Percentiles rank a stretch among this genome's conserved stretches.
phyloP scores from a whole-genome alignment of 2,797 vertebrate species.

The Protonibea diacanthus region DNA sequence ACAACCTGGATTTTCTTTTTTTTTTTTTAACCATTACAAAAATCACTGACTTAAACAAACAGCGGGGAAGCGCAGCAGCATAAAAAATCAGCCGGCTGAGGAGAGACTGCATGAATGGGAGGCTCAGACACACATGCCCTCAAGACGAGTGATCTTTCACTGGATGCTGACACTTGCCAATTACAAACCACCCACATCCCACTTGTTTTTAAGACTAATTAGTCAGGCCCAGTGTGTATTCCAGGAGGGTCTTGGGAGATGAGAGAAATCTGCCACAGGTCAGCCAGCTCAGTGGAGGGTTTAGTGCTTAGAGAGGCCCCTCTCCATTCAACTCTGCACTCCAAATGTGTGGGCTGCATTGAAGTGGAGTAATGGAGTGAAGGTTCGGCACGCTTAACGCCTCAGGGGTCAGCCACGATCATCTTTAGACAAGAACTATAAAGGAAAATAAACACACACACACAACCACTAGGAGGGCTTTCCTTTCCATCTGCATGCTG shows the following conservation, averaged over 20 bases:
- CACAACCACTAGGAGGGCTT: constrained; percentile 43
- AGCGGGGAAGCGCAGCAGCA: constrained; percentile 31
- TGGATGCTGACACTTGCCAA: constrained; percentile 77
- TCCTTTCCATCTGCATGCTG: constrained; percentile 22
- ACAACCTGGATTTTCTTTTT: neutral
- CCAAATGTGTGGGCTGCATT: constrained; percentile 76
- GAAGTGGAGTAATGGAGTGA: constrained; percentile 75
- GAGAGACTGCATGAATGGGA: constrained; percentile 59
- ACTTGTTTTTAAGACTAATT: constrained; percentile 84
- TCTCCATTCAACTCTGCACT: constrained; percentile 70
- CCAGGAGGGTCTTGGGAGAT: constrained; percentile 70
- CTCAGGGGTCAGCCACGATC: constrained; percentile 71
- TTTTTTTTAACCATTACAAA: neutral
- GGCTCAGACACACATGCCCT: constrained; percentile 70
- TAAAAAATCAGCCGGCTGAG: constrained; percentile 49
- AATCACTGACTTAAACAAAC: constrained; percentile 42
- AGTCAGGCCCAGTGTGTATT: constrained; percentile 69
- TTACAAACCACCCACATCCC: constrained; percentile 78
- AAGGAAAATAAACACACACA: constrained; percentile 25
- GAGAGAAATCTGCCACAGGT: constrained; percentile 76
- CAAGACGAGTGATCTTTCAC: constrained; percentile 74
- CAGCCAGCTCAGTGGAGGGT: constrained; percentile 76
- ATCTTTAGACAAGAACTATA: constrained; percentile 68
- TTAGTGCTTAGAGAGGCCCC: constrained; percentile 68
- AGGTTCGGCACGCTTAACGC: constrained; percentile 68